phyloP scores from a whole-genome alignment of 2,888 invertebrate species.

The Pedicia rivosa region DNA sequence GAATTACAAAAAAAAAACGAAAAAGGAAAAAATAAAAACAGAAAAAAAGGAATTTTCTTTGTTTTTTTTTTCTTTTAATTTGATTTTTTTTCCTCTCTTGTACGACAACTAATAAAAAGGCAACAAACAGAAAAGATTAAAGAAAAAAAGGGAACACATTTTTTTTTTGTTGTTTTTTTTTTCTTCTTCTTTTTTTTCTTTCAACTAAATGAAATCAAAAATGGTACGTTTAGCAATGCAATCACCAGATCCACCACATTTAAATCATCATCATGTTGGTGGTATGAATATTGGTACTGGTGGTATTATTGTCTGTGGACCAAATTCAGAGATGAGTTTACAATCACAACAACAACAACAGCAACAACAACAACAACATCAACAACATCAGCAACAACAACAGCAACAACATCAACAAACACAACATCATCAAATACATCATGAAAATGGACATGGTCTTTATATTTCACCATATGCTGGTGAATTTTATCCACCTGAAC shows the following conservation, averaged over 20 bases:
- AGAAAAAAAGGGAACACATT: background rate
- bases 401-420: conserved; percentile 5
- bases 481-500: conserved; percentile 28
- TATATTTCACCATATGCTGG: conserved; percentile 27
- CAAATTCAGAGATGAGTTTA: background rate
- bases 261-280: conserved; percentile 16
- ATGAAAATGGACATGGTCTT: conserved; percentile 15
- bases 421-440: conserved; percentile 6
- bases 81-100: too few species aligned
- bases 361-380: background rate
- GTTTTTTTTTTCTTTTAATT: too few species aligned
- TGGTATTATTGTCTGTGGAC: conserved; percentile 12
- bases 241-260: conserved; percentile 14
- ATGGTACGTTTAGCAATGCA: conserved; percentile 30
- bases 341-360: conserved; percentile 4
- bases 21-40: background rate
- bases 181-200: background rate
- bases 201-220: conserved; percentile 6
- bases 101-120: background rate
- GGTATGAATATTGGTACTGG: conserved; percentile 6
- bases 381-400: conserved; percentile 5
- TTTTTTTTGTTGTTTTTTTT: background rate
- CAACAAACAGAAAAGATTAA: background rate
- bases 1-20: background rate
- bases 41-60: background rate